Evolutionary conservation across 2,888 invertebrate species (phyloP), one percentile per base, ranked within the genome.

Genomic region (Drepanosiphum platanoidis): DNA sequence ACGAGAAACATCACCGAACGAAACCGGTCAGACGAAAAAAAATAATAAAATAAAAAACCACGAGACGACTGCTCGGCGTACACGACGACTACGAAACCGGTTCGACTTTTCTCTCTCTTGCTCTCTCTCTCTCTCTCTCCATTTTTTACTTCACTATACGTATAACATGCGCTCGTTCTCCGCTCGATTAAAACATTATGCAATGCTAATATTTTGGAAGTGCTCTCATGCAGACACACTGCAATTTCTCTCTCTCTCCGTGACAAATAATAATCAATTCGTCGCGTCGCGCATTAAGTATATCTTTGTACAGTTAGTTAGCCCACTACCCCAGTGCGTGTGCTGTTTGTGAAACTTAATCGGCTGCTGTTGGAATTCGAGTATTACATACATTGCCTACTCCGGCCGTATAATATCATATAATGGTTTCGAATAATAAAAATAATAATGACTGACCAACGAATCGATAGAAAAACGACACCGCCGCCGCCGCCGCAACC

Each of bases 11-110:
- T 18, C 30, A n/a, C 13, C 11, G n/a, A n/a, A 61, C 27, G 32
- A 78, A 86, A 72, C 79, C 52, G 61, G 75, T 75, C 30, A 52
- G 79, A 42, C 46, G 68, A 82, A 78, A 83, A n/a, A n/a, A n/a
- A n/a, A n/a, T n/a, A n/a, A 83, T 83, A 58, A 36, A 61, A 52
- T 86, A 58, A 77, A 77, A 79, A 79, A 82, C 86, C 74, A 30
- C 11, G 72, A 84, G 18, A 27, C 71, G n/a, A n/a, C n/a, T n/a
- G n/a, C n/a, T n/a, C n/a, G n/a, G n/a, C 64, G 36, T 61, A 71
- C n/a, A n/a, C n/a, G n/a, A n/a, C n/a, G n/a, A n/a, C 81, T 52
- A 71, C n/a, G 70, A 86, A 87, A 74, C 80, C 78, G 72, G 78
- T 86, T 79, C 22, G 79, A 70, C 5, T 32, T 46, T 46, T 32